Conservation (phyloP, 2,888 invertebrate genomes). For the Nebria salina region DNA sequence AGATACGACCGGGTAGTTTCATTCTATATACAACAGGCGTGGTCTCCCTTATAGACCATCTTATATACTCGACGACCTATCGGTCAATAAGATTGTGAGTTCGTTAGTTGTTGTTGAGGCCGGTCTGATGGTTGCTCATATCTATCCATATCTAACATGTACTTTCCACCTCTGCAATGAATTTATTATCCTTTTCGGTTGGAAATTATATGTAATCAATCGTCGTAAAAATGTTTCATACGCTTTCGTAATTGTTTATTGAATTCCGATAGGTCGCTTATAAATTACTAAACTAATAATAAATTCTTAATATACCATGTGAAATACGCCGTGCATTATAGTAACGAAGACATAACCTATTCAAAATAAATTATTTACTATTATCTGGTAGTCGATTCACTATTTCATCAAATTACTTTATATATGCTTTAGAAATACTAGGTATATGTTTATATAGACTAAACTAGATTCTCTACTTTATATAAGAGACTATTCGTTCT, state of each 20-base stretch:
- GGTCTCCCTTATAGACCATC: neutral
- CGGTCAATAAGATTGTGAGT: neutral
- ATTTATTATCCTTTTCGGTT: constrained; percentile 40
- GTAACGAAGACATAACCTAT: no score
- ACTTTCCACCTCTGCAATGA: constrained; percentile 23
- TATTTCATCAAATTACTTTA: no score
- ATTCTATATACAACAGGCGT: constrained; percentile 13
- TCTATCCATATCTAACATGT: neutral
- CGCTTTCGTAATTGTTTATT: neutral
- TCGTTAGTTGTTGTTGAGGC: constrained; percentile 15
- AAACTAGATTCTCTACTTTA: no score
- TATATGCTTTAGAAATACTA: no score
- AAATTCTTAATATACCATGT: no score
- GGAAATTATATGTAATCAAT: constrained; percentile 23
- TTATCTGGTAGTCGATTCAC: no score
- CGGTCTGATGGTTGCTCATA: neutral
- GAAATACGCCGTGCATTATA: no score
- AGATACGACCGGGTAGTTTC: constrained; percentile 31
- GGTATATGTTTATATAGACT: no score
- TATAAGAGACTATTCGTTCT: no score
- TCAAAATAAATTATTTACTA: no score
- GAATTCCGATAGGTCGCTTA: neutral
- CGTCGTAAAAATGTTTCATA: neutral
- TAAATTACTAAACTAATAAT: neutral
- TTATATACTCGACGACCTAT: neutral